phyloP scores from a whole-genome alignment of 2,888 invertebrate genomes.

The Eledone cirrhosa region DNA sequence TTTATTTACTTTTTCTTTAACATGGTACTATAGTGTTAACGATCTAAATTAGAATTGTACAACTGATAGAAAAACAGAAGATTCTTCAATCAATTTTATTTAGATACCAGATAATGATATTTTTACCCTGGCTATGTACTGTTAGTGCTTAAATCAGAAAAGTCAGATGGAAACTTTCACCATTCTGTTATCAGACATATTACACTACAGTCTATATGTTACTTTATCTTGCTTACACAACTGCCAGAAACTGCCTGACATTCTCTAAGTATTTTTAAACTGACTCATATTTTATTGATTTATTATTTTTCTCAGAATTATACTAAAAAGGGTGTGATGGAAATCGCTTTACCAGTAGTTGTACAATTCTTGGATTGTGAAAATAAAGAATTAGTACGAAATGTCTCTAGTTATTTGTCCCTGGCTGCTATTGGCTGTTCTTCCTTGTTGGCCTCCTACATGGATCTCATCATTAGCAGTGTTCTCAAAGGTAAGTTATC shows the following conservation, averaged over 20 bases:
- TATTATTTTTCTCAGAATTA: constrained; percentile 72
- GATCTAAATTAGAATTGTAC: too few species aligned
- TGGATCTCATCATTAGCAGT: constrained; percentile 86
- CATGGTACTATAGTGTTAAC: too few species aligned
- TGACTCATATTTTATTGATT: background rate
- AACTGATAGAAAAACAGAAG: too few species aligned
- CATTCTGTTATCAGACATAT: background rate
- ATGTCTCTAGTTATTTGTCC: constrained; percentile 90
- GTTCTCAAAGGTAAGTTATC: constrained; percentile 79
- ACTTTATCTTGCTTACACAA: too few species aligned
- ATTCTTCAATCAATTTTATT: too few species aligned
- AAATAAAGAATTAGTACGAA: constrained; percentile 87
- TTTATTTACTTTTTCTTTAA: too few species aligned
- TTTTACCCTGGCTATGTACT: constrained; percentile 17
- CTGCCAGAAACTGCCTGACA: too few species aligned
- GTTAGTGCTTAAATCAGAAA: background rate
- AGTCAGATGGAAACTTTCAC: background rate
- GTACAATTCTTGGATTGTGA: constrained; percentile 91
- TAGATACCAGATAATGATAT: too few species aligned
- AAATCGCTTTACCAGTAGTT: constrained; percentile 85
- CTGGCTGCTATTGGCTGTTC: constrained; percentile 92
- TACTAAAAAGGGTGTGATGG: constrained; percentile 79
- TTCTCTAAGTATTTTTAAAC: background rate
- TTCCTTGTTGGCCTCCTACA: constrained; percentile 83
- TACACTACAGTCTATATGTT: background rate